Base-by-base conservation (phyloP, 1,140 invertebrate species). In the Zaprionus gabonicus region DNA sequence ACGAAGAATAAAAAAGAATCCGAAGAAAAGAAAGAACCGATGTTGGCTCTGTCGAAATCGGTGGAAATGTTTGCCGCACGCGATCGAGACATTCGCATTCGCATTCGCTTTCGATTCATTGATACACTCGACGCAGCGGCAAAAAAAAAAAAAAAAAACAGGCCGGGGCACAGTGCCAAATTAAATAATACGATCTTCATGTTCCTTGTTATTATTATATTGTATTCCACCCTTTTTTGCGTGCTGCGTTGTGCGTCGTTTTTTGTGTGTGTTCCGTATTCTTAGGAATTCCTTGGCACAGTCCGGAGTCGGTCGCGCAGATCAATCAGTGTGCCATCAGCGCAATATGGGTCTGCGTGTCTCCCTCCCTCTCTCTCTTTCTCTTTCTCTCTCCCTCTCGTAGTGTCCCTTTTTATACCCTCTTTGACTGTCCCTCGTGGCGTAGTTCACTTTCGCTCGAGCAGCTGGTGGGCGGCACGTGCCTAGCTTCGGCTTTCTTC, bases 211-310 rank as follows among this genome's bases (percentile, higher is more conserved):
- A 90, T 88, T 90, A 88, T 88, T 84, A 90, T 88, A 88, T 88
- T 88, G 84, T 88, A 88, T 88, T 85, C 85, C 81, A 85, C 70
- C 78, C 85, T 91, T 91, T 90, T 91, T 82, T 82, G 81, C 79
- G 85, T 88, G 46, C 46, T 25, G 20, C 46, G 76, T 76, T 80
- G 71, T 68, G 76, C 78, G 70, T 73, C 68, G 79, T 79, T 79
- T 82, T 84, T 81, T 82, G 66, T 62, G 62, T 69, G 64, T 56
- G 51, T 56, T 72, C 56, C 70, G 81, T 84, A 79, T 88, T 88
- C 84, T 90, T 71, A 76, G 81, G 84, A 88, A 88, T 88, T 88
- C 66, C 84, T 53, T 79, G 67, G 76, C 76, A 68, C 71, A 73
- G 62, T 62, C 38, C 70, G 51, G 51, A 73, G 53, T 58, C 76